Base-by-base conservation (phyloP, 1,140 invertebrate species). In the Drosophila persimilis region DNA sequence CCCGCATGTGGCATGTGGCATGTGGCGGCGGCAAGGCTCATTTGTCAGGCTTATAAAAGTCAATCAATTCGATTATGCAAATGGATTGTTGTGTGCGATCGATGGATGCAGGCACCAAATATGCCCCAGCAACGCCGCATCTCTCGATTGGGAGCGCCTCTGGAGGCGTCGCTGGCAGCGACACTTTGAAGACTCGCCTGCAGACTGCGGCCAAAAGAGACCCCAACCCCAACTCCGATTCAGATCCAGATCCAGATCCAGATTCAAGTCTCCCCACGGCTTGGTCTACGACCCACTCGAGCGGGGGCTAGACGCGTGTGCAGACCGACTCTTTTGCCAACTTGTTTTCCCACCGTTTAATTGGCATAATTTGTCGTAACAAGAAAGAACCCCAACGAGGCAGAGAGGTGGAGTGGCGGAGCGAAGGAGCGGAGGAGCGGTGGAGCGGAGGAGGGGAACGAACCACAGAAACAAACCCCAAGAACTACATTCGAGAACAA, bases 291-390 rank as follows among this genome's bases (percentile, higher is more conserved):
- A 53, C 73, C 78, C 69, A 81, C 80, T 62, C 53, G 13, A 35
- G 29, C 43, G 48, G 60, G 57, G 59, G 67, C 72, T 56, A 65
- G 58, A 76, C 69, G 73, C 77, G 69, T 86, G 71, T 86, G 71
- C 67, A 83, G 83, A 73, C 71, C 4, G 11, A 4, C 3, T 39
- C 35, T 39, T 39, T 73, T 70, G 63, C 84, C 67, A 88, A 88
- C 83, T 88, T 72, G 78, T 88, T 83, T 88, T 83, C 83, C 84
- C 83, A 88, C 83, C 75, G 61, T 71, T 73, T 83, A 88, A 88
- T 88, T 88, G 83, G 84, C 72, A 83, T 89, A 88, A 88, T 88
- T 88, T 88, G 83, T 88, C 83, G 35, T 81, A 85, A 88, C 81
- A 79, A 86, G 83, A 88, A 71, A 39, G 35, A 39, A 39, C 35